Percentiles rank a stretch among this genome's conserved stretches.
These are phyloP conservation scores for Gymnosoma rotundatum DNA, from an alignment of 2,888 invertebrate genomes.

Conservation along the genomic window DNA sequence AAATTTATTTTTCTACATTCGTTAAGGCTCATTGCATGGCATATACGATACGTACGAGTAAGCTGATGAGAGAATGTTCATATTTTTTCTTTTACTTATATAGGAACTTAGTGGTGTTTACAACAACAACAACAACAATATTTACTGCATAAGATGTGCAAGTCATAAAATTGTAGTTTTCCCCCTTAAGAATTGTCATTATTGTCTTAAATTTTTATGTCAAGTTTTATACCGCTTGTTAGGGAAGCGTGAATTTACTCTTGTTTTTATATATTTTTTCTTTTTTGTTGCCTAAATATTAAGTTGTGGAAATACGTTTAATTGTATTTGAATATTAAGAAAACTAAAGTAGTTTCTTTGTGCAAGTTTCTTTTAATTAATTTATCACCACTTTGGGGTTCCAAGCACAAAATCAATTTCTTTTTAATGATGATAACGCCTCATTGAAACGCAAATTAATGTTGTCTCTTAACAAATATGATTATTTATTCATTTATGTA, in stretches of 20 bases:
- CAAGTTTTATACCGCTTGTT: slow-evolving; percentile 70
- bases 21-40: slow-evolving; percentile 65
- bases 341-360: slow-evolving; percentile 26
- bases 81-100: slow-evolving; percentile 1
- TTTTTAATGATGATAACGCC: slow-evolving; percentile 63
- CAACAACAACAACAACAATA: background rate
- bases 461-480: slow-evolving; percentile 14
- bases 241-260: slow-evolving; percentile 81
- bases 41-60: background rate
- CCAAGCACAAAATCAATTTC: slow-evolving; percentile 65
- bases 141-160: background rate
- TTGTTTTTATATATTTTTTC: slow-evolving; percentile 68
- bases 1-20: slow-evolving; percentile 39
- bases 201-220: slow-evolving; percentile 45
- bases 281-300: background rate
- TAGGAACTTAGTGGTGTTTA: slow-evolving; percentile 13
- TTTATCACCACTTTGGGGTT: slow-evolving; percentile 64
- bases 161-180: slow-evolving; percentile 31
- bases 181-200: slow-evolving; percentile 40
- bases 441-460: slow-evolving; percentile 67
- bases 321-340: background rate
- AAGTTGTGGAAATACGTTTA: background rate
- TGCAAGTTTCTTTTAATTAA: slow-evolving; percentile 62
- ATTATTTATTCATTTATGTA: background rate
- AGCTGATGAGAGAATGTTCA: slow-evolving; percentile 3